phyloP scores from a whole-genome alignment of 2,888 invertebrate genomes.

The Erebia aethiops region DNA sequence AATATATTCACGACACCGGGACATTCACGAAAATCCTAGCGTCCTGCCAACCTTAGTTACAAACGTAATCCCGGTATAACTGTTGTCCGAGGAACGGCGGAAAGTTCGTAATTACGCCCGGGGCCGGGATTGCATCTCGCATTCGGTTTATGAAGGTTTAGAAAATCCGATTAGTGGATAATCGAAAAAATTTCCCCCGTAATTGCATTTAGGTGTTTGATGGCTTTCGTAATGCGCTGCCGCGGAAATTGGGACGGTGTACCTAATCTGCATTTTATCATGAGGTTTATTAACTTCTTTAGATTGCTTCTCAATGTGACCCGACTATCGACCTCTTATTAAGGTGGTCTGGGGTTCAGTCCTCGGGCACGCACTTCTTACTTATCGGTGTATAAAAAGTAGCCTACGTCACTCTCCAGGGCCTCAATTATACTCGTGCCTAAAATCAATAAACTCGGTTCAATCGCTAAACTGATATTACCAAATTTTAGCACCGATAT shows the following conservation, averaged over 20 bases:
- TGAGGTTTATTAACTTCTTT: background rate
- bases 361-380: too few relatives aligned
- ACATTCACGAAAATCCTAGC: conserved; percentile 41
- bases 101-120: conserved; percentile 66
- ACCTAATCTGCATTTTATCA: conserved; percentile 5
- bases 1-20: conserved; percentile 41
- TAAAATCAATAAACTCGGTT: too few relatives aligned
- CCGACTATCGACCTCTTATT: too few relatives aligned
- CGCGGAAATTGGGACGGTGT: background rate
- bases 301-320: conserved; percentile 6
- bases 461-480: too few relatives aligned
- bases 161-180: conserved; percentile 43
- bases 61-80: conserved; percentile 69
- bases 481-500: too few relatives aligned
- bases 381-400: too few relatives aligned
- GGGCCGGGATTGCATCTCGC: conserved; percentile 51
- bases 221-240: background rate
- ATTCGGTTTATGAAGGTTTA: conserved; percentile 41
- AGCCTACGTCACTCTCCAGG: too few relatives aligned
- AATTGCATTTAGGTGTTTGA: conserved; percentile 19
- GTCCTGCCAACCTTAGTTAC: conserved; percentile 45
- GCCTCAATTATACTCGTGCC: too few relatives aligned
- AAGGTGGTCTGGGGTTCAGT: too few relatives aligned
- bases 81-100: conserved; percentile 76
- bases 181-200: conserved; percentile 35